phyloP scores from a whole-genome alignment of 2,888 invertebrate genomes.

The Invenusta paracnida region DNA sequence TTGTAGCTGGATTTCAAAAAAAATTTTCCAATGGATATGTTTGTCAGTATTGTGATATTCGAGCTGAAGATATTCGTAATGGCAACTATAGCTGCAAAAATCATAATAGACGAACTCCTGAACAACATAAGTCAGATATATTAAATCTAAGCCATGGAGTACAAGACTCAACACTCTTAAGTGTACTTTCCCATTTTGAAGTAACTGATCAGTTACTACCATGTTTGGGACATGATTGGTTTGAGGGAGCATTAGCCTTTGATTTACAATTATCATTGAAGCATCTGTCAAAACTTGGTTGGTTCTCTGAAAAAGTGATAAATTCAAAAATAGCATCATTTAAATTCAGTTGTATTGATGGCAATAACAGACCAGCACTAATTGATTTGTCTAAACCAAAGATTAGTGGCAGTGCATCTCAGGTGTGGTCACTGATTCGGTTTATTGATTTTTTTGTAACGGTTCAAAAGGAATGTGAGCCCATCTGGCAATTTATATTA shows the following conservation, averaged over 20 bases:
- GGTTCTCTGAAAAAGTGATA: background rate
- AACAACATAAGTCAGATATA: background rate
- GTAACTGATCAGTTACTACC: background rate
- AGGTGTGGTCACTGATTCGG: background rate
- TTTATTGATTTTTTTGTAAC: background rate
- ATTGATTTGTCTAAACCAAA: background rate
- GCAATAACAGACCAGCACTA: background rate
- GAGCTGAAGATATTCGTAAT: background rate
- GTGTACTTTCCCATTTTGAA: background rate
- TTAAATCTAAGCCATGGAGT: background rate
- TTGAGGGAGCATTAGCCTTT: background rate
- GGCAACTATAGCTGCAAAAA: background rate
- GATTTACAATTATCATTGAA: background rate
- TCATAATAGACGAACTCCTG: background rate
- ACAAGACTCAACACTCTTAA: background rate
- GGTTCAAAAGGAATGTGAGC: background rate
- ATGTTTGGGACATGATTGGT: background rate
- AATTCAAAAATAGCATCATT: background rate
- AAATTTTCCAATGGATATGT: background rate
- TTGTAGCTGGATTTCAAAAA: background rate
- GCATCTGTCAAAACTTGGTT: background rate
- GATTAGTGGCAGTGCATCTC: background rate
- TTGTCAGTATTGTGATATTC: background rate
- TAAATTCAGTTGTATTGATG: background rate
- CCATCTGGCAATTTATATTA: background rate